Percentiles rank a stretch among this genome's conserved stretches.
These are phyloP conservation scores for Selenia dentaria DNA, from an alignment of 2,888 invertebrate species.

Conservation along the genomic window DNA sequence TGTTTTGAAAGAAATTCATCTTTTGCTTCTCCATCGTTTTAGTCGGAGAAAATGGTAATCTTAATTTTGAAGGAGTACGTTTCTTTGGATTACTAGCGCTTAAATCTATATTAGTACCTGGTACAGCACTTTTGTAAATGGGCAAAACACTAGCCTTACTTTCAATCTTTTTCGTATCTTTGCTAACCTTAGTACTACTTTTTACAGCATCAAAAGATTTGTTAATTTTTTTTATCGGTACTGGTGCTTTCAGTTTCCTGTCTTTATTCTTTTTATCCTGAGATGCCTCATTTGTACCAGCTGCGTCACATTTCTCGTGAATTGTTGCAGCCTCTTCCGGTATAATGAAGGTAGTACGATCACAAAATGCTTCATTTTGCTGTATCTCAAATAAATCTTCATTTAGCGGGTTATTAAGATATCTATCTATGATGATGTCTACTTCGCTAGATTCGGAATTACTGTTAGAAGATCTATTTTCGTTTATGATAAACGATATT, in stretches of 20 bases:
- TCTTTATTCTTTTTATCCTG: slow-evolving; percentile 63
- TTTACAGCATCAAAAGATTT: slow-evolving; percentile 65
- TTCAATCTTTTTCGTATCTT: slow-evolving; percentile 50
- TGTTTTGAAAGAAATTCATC: slow-evolving; percentile 72
- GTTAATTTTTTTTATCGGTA: slow-evolving; percentile 63
- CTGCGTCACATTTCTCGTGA: slow-evolving; percentile 47
- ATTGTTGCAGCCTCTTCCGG: slow-evolving; percentile 44
- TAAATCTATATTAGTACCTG: slow-evolving; percentile 54
- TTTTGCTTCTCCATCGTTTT: slow-evolving; percentile 76
- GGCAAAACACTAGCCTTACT: slow-evolving; percentile 69
- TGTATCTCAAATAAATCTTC: slow-evolving; percentile 47
- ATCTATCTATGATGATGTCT: slow-evolving; percentile 69
- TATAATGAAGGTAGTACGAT: slow-evolving; percentile 71
- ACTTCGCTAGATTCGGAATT: slow-evolving; percentile 77
- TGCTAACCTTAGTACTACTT: slow-evolving; percentile 48
- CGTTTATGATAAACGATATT: slow-evolving; percentile 77
- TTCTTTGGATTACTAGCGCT: slow-evolving; percentile 57
- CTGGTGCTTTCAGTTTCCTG: slow-evolving; percentile 61
- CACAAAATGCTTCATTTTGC: slow-evolving; percentile 57
- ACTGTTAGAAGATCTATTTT: slow-evolving; percentile 76
- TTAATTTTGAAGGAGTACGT: slow-evolving; percentile 65
- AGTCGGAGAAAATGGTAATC: slow-evolving; percentile 70
- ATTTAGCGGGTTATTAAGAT: slow-evolving; percentile 56
- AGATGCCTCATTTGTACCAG: slow-evolving; percentile 41
- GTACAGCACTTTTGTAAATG: slow-evolving; percentile 65